Base-by-base conservation (phyloP, 1,140 invertebrate species). In the Pseudomyrmex sp. region DNA sequence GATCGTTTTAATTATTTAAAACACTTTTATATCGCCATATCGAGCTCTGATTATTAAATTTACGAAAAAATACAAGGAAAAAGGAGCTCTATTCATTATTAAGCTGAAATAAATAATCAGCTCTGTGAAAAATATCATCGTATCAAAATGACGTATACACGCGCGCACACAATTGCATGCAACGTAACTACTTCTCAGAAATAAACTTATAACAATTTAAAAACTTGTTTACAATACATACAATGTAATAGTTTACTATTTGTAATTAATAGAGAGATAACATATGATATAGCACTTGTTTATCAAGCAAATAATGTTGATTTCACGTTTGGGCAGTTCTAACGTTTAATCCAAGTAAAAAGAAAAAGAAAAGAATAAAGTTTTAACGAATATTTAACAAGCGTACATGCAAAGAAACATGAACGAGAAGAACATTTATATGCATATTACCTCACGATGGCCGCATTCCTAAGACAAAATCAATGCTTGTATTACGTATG, bases 391-490 rank as follows among this genome's bases (percentile, higher is more conserved):
- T 35, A 7, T n/a, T n/a, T 82, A 87, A 69, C 73, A 92, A 93
- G 90, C 85, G 66, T 88, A 90, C 92, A 94, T 93, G 93, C 93
- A 93, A 88, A 90, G 85, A 86, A 87, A 88, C 70, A 35, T 35
- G 35, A 35, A 35, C 35, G 35, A 35, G 83, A 62, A 87, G 82
- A 90, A 87, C 74, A 69, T 80, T 89, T 90, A 84, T 91, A 87
- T 92, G 85, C 90, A 92, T 91, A 93, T 94, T 95, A 95, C 95
- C 95, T 95, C 95, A 94, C 94, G 93, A 92, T 95, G 95, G 93
- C 95, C 94, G 93, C 94, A 95, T 94, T 95, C 95, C 95, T 95
- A 94, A 92, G 92, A 94, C 84, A 93, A 93, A 92, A 92, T 10
- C 76, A 91, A 91, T 84, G 54, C 76, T 91, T 92, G 83, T 92